Evolutionary conservation across 2,888 invertebrate genomes (phyloP), one percentile per base, ranked within the genome.

Genomic region (Scaptomyza flava): DNA sequence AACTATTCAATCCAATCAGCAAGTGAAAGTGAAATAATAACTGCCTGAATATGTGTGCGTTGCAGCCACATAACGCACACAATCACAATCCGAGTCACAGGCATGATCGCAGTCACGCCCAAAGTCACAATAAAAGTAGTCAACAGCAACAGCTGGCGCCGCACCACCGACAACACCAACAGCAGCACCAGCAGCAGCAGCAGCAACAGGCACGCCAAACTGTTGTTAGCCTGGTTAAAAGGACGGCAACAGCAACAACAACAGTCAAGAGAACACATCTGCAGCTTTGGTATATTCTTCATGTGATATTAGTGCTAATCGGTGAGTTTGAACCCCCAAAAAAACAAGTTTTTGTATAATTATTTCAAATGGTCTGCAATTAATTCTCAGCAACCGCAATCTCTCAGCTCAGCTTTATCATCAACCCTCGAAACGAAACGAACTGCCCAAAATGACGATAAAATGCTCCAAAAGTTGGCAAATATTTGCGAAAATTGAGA

Each of bases 241-340:
- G 46, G 60, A 77, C 33, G 27, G 11, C 12, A 12, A 48, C 14
- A 41, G 53, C 72, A 67, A 56, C 33, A 11, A 50, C 12, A 46
- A 56, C 72, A 66, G 58, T 54, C 41, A 66, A 64, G 62, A 65
- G 68, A 61, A 67, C 68, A 54, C 77, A 72, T 69, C 66, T 87
- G 69, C 87, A 84, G 65, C 74, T 90, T 72, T 91, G 91, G 91
- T 87, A 87, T 73, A 89, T 91, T 66, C 81, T 91, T 68, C 91
- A 91, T 87, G 86, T 90, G 89, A 89, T 91, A 88, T 83, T 91
- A 75, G 90, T 91, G 81, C 80, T 91, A 88, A 91, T 91, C 86
- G 91, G 91, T 91, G 77, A 91, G 91, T 91, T 62, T 31, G 61
- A 27, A 9, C 38, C 50, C 48, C 41, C n/a, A n/a, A n/a, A n/a